Percentiles rank a stretch among this genome's conserved stretches.
These are phyloP conservation scores for Melopsittacus undulatus DNA, from an alignment of 2,797 vertebrate species.

Conservation along the genomic window DNA sequence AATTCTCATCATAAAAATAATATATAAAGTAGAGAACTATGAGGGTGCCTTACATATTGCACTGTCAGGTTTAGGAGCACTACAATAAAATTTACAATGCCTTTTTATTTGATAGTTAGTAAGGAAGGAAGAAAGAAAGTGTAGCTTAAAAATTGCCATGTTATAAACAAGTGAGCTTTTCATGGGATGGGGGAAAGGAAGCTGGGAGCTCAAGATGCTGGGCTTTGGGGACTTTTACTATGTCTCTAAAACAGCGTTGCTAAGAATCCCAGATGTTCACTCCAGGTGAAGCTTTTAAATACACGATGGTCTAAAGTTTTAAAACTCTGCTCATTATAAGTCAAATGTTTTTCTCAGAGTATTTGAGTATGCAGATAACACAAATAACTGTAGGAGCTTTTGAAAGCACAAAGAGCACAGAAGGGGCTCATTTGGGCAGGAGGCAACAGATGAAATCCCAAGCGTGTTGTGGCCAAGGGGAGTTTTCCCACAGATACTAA, in stretches of 20 bases:
- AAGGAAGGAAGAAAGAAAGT: slow-evolving; percentile 56
- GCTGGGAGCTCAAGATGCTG: neutral
- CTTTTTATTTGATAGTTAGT: slow-evolving; percentile 73
- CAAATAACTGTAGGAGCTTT: neutral
- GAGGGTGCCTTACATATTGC: slow-evolving; percentile 75
- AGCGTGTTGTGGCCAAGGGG: neutral
- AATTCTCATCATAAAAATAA: slow-evolving; percentile 81
- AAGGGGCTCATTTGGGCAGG: neutral
- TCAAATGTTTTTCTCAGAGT: neutral
- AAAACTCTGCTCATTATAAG: neutral
- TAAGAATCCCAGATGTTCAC: slow-evolving; percentile 43
- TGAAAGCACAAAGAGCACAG: neutral
- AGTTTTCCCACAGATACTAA: neutral
- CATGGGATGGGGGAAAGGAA: neutral
- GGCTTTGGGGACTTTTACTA: slow-evolving; percentile 24
- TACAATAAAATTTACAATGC: slow-evolving; percentile 76
- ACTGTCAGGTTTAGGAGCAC: slow-evolving; percentile 75
- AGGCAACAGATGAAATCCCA: neutral
- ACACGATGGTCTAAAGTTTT: slow-evolving; percentile 9
- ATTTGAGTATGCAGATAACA: neutral
- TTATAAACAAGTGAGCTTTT: slow-evolving; percentile 68
- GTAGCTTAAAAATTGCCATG: slow-evolving; percentile 63
- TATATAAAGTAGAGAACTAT: slow-evolving; percentile 79
- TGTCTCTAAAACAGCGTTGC: slow-evolving; percentile 8
- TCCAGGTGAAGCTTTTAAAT: slow-evolving; percentile 35